Percentiles rank a stretch among this genome's conserved stretches.
Conservation (phyloP, 1,140 invertebrate species). For the Neotoxoptera formosana region DNA sequence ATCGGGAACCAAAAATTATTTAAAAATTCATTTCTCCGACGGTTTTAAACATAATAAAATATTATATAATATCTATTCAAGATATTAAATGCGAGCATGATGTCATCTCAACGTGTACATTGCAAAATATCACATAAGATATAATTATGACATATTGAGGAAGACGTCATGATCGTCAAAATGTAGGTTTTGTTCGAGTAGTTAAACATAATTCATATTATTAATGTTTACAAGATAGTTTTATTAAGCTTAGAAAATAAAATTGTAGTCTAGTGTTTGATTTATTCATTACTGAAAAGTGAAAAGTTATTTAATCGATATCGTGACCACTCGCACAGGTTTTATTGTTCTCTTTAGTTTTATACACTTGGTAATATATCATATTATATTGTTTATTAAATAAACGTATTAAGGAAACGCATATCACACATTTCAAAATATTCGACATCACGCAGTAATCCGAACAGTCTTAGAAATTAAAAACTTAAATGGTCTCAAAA, state of each 20-base stretch:
- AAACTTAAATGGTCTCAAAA: neutral
- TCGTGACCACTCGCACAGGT: neutral
- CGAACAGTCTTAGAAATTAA: no score
- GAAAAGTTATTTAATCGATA: neutral
- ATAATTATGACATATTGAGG: neutral
- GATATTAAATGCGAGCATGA: no score
- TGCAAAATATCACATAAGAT: neutral
- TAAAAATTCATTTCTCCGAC: neutral
- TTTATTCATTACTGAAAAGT: neutral
- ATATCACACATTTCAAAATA: neutral
- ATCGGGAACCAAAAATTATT: neutral
- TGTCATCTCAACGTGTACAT: no score
- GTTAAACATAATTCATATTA: neutral
- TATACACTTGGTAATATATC: neutral
- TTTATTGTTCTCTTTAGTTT: neutral
- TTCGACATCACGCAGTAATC: no score
- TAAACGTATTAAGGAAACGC: neutral
- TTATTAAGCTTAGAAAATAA: neutral
- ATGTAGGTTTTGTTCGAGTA: neutral
- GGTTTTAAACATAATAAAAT: neutral
- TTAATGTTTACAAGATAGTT: neutral
- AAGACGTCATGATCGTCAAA: neutral
- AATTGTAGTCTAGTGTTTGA: neutral
- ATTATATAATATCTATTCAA: neutral
- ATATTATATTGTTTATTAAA: neutral